phyloP scores from a whole-genome alignment of 2,113 vertebrate genomes.

The Panthera uncia region DNA sequence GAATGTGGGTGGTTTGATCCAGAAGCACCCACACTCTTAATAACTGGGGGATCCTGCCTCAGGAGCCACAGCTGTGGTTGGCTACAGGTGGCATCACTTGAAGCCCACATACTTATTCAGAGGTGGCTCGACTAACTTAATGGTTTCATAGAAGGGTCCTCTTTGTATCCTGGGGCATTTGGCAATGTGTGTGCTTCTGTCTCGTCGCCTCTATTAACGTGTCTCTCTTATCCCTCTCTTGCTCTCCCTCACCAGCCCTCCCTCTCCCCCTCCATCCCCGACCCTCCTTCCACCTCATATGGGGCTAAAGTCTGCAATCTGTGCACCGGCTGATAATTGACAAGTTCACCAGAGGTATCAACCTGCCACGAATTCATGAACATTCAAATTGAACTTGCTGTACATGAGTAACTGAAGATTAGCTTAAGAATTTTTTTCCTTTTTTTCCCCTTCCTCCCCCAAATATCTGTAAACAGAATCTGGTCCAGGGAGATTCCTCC shows the following conservation, averaged over 20 bases:
- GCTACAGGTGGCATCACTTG: neutral
- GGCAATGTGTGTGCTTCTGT: neutral
- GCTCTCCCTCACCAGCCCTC: neutral
- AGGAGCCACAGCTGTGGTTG: neutral
- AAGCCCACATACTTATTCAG: neutral
- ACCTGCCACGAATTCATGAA: constrained; percentile 28
- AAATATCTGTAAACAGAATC: constrained; percentile 38
- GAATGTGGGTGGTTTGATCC: neutral
- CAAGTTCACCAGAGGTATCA: constrained; percentile 18
- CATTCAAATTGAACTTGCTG: constrained; percentile 58
- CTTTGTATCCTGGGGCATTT: neutral
- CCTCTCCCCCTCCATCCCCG: neutral
- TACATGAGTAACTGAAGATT: constrained; percentile 62
- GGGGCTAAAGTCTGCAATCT: neutral
- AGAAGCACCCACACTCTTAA: neutral
- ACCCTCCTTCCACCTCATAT: neutral
- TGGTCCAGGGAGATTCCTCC: constrained; percentile 48
- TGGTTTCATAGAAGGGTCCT: neutral
- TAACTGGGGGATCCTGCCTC: neutral
- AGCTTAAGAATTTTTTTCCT: constrained; percentile 55
- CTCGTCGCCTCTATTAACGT: neutral
- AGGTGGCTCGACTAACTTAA: neutral
- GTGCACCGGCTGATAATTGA: neutral
- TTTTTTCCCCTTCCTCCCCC: neutral
- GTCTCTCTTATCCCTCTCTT: neutral